phyloP scores from a whole-genome alignment of 2,113 vertebrate genomes.

The Phylloscopus whistleri region DNA sequence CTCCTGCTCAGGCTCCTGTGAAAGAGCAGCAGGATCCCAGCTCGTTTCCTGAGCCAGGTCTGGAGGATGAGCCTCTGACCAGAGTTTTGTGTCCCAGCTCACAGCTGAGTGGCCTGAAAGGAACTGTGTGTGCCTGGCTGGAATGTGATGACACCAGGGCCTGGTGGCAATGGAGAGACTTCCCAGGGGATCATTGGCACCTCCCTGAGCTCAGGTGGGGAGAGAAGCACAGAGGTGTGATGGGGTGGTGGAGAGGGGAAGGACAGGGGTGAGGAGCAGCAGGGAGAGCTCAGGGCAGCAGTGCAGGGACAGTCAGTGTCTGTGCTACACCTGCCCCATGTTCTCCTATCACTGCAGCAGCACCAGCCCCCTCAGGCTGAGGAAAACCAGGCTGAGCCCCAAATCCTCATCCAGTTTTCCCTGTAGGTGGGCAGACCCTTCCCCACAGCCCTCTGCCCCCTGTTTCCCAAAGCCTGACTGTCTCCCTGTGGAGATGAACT shows the following conservation, averaged over 20 bases:
- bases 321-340: neutral
- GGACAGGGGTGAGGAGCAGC: neutral
- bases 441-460: rapidly evolving
- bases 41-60: rapidly evolving
- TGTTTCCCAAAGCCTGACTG: neutral
- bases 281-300: neutral
- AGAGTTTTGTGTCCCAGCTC: rapidly evolving
- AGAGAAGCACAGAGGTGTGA: no score
- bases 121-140: neutral
- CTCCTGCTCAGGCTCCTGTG: neutral
- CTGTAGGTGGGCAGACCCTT: neutral
- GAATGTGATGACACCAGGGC: neutral
- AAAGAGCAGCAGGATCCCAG: neutral
- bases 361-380: neutral
- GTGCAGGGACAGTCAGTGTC: neutral
- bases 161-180: no score
- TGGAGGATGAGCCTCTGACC: neutral
- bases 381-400: neutral
- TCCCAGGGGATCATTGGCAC: neutral
- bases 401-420: neutral
- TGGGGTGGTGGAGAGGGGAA: neutral
- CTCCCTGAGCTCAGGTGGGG: neutral
- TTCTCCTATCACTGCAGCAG: neutral
- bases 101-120: neutral
- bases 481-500: neutral